Evolutionary conservation across 2,113 vertebrate species (phyloP), one percentile per base, ranked within the genome.

Genomic region (Odontesthes bonariensis): DNA sequence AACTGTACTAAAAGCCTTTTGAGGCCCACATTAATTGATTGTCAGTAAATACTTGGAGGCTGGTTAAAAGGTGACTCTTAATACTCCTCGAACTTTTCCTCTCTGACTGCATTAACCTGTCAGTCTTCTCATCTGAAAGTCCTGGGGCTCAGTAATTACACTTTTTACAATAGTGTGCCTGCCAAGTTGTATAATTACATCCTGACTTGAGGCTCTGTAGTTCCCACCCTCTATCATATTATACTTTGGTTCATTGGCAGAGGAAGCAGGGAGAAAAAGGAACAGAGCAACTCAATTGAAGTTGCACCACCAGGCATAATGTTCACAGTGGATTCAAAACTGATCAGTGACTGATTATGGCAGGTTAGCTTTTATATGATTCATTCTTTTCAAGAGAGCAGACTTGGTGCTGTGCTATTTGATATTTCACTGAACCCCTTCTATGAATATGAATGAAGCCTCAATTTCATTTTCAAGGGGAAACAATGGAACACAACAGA

Each of bases 11-110:
- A 80, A 86, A 79, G 58, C 65, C 42, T 64, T 83, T 67, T 46
- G 22, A 69, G 55, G 47, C 52, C 32, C 31, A 63, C 38, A 68
- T 80, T 87, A 83, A 78, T 84, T 79, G 81, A 88, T 66, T 83
- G 72, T 49, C 59, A 56, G 72, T 78, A 83, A 88, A 84, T 74
- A 80, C 72, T 76, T n/a, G 38, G 20, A 59, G 63, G 47, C 33
- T 76, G 65, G 64, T 84, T 82, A 69, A 76, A 75, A 77, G 69
- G 77, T 61, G 75, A 80, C 44, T 75, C 44, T 6, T 61, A 78
- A 81, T 59, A 83, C 49, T 17, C 38, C 33, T 71, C 4, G 0
- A 65, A 72, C 38, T 47, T 65, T 73, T 61, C 57, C 35, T 64
- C 23, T 56, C 6, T 32, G 52, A 13, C 56, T 58, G 44, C 59